phyloP scores from a whole-genome alignment of 2,797 vertebrate species.

The Brachymystax lenok region DNA sequence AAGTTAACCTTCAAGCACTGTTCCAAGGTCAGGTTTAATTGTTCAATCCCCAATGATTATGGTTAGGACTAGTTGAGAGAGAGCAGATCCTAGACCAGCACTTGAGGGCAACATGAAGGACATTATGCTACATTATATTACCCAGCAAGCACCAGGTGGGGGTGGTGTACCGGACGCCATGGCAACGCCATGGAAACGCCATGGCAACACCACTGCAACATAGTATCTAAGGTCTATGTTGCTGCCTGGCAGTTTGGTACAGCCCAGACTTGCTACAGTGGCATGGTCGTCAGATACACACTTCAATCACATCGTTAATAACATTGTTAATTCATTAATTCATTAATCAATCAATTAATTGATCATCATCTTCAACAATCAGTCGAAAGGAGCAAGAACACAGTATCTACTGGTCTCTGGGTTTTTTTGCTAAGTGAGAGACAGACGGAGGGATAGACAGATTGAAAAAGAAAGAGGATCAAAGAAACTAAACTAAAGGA shows the following conservation, averaged over 20 bases:
- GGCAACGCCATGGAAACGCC: constrained; percentile 70
- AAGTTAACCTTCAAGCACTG: constrained; percentile 45
- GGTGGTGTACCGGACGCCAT: constrained; percentile 72
- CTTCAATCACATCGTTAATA: constrained; percentile 77
- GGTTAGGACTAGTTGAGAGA: constrained; percentile 45
- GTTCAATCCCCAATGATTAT: constrained; percentile 48
- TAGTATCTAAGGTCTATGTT: constrained; percentile 73
- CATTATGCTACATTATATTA: constrained; percentile 75
- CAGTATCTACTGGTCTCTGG: constrained; percentile 88
- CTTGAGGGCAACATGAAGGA: constrained; percentile 63
- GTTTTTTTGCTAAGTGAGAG: constrained; percentile 85
- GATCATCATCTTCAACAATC: constrained; percentile 81
- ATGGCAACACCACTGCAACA: constrained; percentile 60
- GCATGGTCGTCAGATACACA: constrained; percentile 79
- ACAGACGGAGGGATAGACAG: constrained; percentile 68
- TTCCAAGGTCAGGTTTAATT: constrained; percentile 45
- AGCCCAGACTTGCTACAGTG: constrained; percentile 82
- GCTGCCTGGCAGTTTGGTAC: constrained; percentile 75
- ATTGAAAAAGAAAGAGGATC: constrained; percentile 48
- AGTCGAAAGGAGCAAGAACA: constrained; percentile 85
- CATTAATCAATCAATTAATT: constrained; percentile 75
- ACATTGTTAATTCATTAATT: constrained; percentile 72
- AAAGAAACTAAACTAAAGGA: constrained; percentile 40
- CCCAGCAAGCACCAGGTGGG: constrained; percentile 76
- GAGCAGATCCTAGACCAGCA: constrained; percentile 60